Evolutionary conservation across 2,888 invertebrate genomes (phyloP).

Genomic region (Drosophila pullipes): DNA sequence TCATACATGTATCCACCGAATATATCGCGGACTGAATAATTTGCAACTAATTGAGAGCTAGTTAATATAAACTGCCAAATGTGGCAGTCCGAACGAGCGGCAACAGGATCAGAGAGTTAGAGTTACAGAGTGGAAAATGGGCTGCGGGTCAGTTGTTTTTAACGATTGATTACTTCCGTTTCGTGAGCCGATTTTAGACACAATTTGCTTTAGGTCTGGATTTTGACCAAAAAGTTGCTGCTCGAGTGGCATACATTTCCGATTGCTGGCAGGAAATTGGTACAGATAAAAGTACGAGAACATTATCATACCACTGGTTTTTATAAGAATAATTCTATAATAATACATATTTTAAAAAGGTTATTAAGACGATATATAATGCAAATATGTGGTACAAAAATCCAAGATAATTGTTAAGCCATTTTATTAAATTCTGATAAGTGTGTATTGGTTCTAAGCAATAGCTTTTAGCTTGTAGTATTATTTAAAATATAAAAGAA

Average conservation of each 20-base stretch:
- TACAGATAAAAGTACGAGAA: neutral
- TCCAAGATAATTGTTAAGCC: neutral
- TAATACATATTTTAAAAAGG: neutral
- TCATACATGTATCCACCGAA: neutral
- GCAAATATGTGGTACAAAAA: neutral
- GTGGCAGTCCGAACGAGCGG: neutral
- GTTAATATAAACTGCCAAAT: conserved; percentile 47
- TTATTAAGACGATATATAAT: too few species aligned
- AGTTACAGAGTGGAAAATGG: neutral
- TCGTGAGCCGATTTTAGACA: neutral
- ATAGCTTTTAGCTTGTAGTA: neutral
- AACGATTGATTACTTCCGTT: neutral
- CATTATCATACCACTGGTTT: neutral
- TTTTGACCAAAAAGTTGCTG: neutral
- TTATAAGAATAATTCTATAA: neutral
- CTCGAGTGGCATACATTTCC: neutral
- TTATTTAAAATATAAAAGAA: neutral
- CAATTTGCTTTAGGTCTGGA: neutral
- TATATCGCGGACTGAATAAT: conserved; percentile 48
- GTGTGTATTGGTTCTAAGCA: neutral
- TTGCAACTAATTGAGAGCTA: conserved; percentile 65
- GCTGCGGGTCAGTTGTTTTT: neutral
- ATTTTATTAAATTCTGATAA: neutral
- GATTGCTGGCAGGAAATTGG: neutral
- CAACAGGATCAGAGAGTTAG: too few species aligned